These are phyloP conservation scores for Phymastichus coffea DNA, from an alignment of 1,140 invertebrate species.

Conservation along the genomic window DNA sequence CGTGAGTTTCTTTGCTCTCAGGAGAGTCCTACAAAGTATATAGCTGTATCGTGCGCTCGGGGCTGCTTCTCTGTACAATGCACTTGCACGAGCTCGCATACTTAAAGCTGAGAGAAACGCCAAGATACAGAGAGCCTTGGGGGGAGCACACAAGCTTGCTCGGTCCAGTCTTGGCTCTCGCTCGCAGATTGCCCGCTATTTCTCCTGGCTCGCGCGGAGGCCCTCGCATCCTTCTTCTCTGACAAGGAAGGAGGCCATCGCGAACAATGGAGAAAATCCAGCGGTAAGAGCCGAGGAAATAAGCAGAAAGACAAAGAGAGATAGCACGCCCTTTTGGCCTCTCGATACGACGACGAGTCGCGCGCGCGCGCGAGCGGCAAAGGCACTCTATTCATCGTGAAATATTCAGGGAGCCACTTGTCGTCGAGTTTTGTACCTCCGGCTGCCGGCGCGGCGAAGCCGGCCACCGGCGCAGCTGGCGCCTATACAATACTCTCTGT, in stretches of 20 bases:
- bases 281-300: neutral
- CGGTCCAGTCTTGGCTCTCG: too few relatives aligned
- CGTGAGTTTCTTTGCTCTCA: too few relatives aligned
- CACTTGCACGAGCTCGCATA: too few relatives aligned
- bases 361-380: neutral
- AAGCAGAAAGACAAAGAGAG: constrained; percentile 7
- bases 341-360: neutral
- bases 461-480: too few relatives aligned
- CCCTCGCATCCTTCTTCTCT: constrained; percentile 5
- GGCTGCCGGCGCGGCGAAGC: too few relatives aligned
- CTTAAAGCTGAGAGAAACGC: too few relatives aligned
- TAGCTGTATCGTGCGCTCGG: too few relatives aligned
- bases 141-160: neutral
- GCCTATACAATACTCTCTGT: neutral
- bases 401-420: too few relatives aligned
- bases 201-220: constrained; percentile 26
- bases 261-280: neutral
- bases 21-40: too few relatives aligned
- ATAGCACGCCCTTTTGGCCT: neutral
- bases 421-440: too few relatives aligned
- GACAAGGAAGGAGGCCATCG: neutral
- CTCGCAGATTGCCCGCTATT: constrained; percentile 12
- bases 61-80: too few relatives aligned
- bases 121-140: too few relatives aligned
- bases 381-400: constrained; percentile 27